These are phyloP conservation scores for Equus quagga DNA, from an alignment of 2,113 vertebrate species.

Conservation along the genomic window DNA sequence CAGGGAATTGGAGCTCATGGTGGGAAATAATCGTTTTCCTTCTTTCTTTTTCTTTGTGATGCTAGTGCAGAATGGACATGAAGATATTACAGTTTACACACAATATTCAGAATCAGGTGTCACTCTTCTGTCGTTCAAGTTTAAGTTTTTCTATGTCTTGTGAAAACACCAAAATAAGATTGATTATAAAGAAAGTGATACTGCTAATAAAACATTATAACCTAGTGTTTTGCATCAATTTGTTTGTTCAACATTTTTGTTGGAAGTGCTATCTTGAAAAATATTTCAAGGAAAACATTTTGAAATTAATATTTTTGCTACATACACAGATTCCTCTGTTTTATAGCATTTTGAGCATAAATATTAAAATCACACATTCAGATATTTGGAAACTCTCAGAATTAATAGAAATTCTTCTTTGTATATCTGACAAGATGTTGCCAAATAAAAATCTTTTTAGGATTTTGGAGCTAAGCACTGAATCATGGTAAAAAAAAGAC, in stretches of 20 bases:
- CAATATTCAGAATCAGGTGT: neutral
- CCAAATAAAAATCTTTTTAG: neutral
- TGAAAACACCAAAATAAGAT: neutral
- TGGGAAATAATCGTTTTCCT: neutral
- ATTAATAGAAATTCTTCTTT: neutral
- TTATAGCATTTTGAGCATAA: neutral
- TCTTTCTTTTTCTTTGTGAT: conserved; percentile 38
- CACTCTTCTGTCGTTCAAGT: neutral
- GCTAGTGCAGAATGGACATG: neutral
- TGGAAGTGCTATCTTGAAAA: neutral
- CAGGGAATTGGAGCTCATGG: neutral
- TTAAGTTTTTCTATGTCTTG: neutral
- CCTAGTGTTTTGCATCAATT: neutral
- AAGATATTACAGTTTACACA: neutral
- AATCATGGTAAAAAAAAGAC: neutral
- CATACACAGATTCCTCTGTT: neutral
- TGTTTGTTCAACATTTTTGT: neutral
- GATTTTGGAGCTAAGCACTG: neutral
- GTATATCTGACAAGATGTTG: neutral
- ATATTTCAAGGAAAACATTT: neutral
- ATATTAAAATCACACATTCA: conserved; percentile 10
- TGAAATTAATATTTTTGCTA: conserved; percentile 25
- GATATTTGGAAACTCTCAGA: conserved; percentile 16
- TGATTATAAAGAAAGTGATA: neutral
- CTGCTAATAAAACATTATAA: neutral